These are phyloP conservation scores for Typhlichthys subterraneus DNA, from an alignment of 2,797 vertebrate genomes.

Conservation along the genomic window DNA sequence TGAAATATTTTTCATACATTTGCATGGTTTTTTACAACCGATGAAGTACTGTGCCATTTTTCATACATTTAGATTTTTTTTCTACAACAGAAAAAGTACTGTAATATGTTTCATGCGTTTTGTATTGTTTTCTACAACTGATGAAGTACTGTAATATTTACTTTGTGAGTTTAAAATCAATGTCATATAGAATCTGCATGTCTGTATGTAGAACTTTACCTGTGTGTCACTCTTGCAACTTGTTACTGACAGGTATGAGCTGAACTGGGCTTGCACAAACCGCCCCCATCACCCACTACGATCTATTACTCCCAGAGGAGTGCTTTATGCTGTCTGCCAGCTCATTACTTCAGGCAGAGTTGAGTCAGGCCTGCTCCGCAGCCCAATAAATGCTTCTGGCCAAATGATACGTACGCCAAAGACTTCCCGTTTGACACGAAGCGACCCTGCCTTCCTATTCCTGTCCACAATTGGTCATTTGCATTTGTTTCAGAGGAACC, in stretches of 20 bases:
- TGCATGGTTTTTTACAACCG: no score
- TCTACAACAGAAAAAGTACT: no score
- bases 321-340: constrained; percentile 82
- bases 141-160: no score
- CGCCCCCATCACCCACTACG: constrained; percentile 70
- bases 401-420: constrained; percentile 71
- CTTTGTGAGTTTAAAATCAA: no score
- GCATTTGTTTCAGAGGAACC: constrained; percentile 78
- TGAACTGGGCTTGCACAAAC: constrained; percentile 36
- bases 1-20: no score
- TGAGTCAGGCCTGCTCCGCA: constrained; percentile 81
- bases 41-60: no score
- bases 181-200: no score
- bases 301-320: constrained; percentile 78
- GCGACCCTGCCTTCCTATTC: constrained; percentile 54
- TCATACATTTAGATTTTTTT: no score
- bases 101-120: no score
- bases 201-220: no score
- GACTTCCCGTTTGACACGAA: constrained; percentile 72
- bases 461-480: constrained; percentile 71
- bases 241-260: constrained; percentile 20
- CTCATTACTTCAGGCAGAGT: constrained; percentile 83
- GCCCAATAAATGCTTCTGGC: constrained; percentile 72
- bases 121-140: no score
- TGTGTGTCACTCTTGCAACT: constrained; percentile 13